These are phyloP conservation scores for Hepsetus odoe DNA, from an alignment of 2,113 vertebrate genomes.

Conservation along the genomic window DNA sequence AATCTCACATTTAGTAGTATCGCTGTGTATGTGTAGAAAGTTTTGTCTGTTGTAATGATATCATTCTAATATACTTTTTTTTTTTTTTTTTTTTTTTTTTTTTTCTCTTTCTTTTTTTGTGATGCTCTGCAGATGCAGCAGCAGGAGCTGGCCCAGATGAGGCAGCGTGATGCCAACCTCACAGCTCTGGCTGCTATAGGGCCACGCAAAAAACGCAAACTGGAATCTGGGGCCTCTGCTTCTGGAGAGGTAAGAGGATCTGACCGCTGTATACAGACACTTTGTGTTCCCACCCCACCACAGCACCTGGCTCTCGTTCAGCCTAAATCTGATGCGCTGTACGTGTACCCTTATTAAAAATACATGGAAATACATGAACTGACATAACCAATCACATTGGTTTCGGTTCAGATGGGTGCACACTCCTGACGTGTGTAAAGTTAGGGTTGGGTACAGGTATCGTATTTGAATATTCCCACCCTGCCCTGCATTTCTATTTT, in stretches of 20 bases:
- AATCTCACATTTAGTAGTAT: neutral
- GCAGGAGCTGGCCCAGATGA: constrained; percentile 80
- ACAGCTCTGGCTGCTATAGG: constrained; percentile 78
- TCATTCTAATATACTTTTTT: neutral
- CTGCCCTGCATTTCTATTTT: no score
- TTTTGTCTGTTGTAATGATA: no score
- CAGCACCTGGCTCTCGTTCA: no score
- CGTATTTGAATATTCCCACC: no score
- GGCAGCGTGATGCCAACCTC: constrained; percentile 80
- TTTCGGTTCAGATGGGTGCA: no score
- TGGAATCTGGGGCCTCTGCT: constrained; percentile 72
- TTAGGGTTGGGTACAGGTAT: no score
- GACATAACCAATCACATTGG: no score
- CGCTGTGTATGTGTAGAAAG: neutral
- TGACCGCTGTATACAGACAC: neutral
- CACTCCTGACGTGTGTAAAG: no score
- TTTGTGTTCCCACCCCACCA: neutral
- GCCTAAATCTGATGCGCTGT: no score
- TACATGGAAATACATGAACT: no score
- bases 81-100: constrained; percentile 20
- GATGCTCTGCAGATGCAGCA: constrained; percentile 76
- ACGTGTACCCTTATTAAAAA: no score
- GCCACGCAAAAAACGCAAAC: constrained; percentile 78
- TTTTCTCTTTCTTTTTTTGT: constrained; percentile 5
- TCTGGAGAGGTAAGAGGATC: constrained; percentile 68